Evolutionary conservation across 2,888 invertebrate species (phyloP).

Genomic region (Orthosia cruda): DNA sequence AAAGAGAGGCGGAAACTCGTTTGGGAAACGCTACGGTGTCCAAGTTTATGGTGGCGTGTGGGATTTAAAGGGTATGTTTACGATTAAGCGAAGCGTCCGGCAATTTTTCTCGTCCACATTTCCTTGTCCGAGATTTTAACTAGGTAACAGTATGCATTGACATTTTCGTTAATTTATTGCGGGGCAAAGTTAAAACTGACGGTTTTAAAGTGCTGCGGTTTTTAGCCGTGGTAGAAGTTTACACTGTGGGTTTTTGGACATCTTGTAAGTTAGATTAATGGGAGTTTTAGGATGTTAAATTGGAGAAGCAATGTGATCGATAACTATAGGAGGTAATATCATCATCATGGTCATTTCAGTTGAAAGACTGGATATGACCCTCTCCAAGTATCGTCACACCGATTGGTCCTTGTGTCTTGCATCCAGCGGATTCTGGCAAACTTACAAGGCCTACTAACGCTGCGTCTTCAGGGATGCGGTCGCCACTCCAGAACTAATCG

Average conservation of each 20-base stretch:
- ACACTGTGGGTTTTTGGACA: neutral
- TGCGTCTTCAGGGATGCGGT: too few species aligned
- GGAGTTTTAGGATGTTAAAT: neutral
- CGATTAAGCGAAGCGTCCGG: slow-evolving; percentile 59
- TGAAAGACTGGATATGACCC: too few species aligned
- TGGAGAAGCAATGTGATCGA: neutral
- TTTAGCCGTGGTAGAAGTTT: neutral
- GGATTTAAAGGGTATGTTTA: slow-evolving; percentile 67
- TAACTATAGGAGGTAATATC: too few species aligned
- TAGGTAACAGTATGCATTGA: slow-evolving; percentile 52
- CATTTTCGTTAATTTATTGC: slow-evolving; percentile 54
- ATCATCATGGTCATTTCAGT: too few species aligned
- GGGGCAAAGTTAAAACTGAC: slow-evolving; percentile 21
- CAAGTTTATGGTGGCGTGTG: slow-evolving; percentile 54
- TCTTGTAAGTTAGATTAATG: slow-evolving; percentile 2
- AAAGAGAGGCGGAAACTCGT: slow-evolving; percentile 45
- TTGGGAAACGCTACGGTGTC: slow-evolving; percentile 49
- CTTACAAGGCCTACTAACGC: too few species aligned
- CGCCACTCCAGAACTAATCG: too few species aligned
- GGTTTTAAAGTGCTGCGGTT: slow-evolving; percentile 49
- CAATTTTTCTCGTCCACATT: slow-evolving; percentile 61
- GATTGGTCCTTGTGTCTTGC: too few species aligned
- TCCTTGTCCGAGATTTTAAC: slow-evolving; percentile 58
- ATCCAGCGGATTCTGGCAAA: too few species aligned
- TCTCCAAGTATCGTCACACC: too few species aligned